Percentiles rank a stretch among this genome's conserved stretches.
Evolutionary conservation across 2,797 vertebrate genomes (phyloP).

Genomic region (Leptodactylus fallax): DNA sequence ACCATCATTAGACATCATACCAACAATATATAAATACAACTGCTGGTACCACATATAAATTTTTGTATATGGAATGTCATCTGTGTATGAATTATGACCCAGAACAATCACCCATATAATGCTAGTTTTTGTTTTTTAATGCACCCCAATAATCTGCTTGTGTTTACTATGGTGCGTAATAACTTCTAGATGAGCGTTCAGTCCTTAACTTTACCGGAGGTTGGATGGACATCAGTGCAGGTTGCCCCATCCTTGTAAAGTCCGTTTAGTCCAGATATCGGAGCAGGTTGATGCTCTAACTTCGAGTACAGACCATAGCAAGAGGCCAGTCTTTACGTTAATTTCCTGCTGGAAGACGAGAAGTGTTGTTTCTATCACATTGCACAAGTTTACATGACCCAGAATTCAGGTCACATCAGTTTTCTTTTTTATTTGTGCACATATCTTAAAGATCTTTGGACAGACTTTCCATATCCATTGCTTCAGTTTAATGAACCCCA

Average conservation of each 20-base stretch:
- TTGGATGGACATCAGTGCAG: background rate
- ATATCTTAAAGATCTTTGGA: background rate
- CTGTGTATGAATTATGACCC: background rate
- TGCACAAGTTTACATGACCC: constrained; percentile 46
- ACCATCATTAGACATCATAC: too few relatives aligned
- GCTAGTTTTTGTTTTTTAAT: background rate
- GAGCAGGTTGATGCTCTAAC: background rate
- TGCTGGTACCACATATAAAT: too few relatives aligned
- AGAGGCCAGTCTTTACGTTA: constrained; percentile 4
- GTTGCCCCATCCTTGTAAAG: too few relatives aligned
- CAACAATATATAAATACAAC: too few relatives aligned
- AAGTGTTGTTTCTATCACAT: constrained; percentile 22
- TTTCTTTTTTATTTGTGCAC: background rate
- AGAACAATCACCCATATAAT: background rate
- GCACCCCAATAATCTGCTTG: background rate
- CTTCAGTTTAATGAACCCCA: background rate
- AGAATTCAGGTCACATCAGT: constrained; percentile 14
- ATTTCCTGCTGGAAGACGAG: constrained; percentile 29
- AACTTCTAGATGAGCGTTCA: background rate
- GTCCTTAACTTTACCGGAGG: too few relatives aligned
- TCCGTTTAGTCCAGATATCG: too few relatives aligned
- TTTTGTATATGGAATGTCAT: background rate
- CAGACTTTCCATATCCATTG: background rate
- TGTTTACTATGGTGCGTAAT: too few relatives aligned
- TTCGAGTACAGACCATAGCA: background rate